Percentiles rank a stretch among this genome's conserved stretches.
These are phyloP conservation scores for Pseudomugil gertrudae DNA, from an alignment of 2,797 vertebrate genomes.

Conservation along the genomic window DNA sequence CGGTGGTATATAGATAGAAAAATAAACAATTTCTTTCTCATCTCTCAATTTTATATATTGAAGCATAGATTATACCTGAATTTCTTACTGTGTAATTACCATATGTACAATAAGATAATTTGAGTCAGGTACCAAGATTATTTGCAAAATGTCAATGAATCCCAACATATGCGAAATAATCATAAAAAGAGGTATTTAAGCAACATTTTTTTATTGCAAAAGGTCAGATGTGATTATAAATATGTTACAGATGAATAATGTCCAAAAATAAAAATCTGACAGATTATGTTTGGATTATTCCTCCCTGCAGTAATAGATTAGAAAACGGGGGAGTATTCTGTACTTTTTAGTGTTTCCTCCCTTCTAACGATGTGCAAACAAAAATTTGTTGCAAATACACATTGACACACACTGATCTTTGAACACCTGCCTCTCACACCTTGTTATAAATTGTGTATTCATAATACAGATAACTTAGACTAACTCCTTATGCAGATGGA, in stretches of 20 bases:
- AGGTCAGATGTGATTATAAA: neutral
- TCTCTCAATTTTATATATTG: too few species aligned
- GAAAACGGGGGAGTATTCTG: neutral
- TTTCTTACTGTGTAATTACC: neutral
- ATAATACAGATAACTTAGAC: too few species aligned
- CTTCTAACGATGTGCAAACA: neutral
- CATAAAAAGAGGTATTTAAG: neutral
- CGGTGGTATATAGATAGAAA: too few species aligned
- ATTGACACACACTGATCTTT: neutral
- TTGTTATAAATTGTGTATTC: neutral
- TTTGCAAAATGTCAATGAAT: neutral
- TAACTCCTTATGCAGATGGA: constrained; percentile 38
- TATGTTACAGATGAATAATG: neutral
- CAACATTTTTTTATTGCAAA: neutral
- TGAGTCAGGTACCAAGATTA: neutral
- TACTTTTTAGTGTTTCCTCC: neutral
- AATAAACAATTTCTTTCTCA: too few species aligned
- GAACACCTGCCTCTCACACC: neutral
- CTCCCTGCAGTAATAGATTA: neutral
- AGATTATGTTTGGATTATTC: neutral
- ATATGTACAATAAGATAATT: neutral
- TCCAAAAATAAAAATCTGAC: neutral
- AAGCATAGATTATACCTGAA: neutral
- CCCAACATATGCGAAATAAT: neutral
- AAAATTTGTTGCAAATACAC: neutral